Percentiles rank a stretch among this genome's conserved stretches.
Evolutionary conservation across 2,888 invertebrate genomes (phyloP).

Genomic region (Onthophagus sagittarius): DNA sequence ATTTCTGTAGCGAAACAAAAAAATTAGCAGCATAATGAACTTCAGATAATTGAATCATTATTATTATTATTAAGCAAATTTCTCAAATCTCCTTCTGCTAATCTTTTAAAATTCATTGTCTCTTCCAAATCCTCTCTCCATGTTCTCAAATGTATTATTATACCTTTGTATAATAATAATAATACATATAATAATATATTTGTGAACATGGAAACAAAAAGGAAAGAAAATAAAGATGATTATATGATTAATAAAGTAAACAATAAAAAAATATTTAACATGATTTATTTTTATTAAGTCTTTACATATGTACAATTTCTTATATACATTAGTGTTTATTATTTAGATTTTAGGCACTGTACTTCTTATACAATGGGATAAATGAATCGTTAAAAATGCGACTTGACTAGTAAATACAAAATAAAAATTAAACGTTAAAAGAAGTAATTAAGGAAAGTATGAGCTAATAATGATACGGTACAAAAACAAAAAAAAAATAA

Average conservation of each 20-base stretch:
- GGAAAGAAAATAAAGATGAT: background rate
- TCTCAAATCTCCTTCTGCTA: too few species aligned
- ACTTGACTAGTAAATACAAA: slow-evolving; percentile 29
- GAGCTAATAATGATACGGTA: slow-evolving; percentile 11
- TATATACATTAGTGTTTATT: slow-evolving; percentile 25
- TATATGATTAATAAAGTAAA: background rate
- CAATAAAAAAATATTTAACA: slow-evolving; percentile 16
- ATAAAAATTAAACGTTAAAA: slow-evolving; percentile 14
- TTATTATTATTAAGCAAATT: too few species aligned
- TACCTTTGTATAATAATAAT: too few species aligned
- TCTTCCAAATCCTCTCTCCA: too few species aligned
- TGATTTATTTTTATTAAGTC: slow-evolving; percentile 23
- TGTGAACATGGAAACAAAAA: background rate
- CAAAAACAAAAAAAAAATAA: slow-evolving; percentile 3
- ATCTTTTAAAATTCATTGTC: too few species aligned
- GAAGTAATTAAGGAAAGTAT: background rate
- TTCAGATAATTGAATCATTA: too few species aligned
- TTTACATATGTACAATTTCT: slow-evolving; percentile 31
- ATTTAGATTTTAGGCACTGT: slow-evolving; percentile 32
- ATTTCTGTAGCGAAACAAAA: too few species aligned
- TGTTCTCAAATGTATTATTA: too few species aligned
- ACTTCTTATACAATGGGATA: slow-evolving; percentile 30
- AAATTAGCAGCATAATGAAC: too few species aligned
- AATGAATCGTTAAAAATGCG: slow-evolving; percentile 26
- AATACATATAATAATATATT: too few species aligned